phyloP scores from a whole-genome alignment of 1,140 invertebrate species.

The Drosophila mauritiana region DNA sequence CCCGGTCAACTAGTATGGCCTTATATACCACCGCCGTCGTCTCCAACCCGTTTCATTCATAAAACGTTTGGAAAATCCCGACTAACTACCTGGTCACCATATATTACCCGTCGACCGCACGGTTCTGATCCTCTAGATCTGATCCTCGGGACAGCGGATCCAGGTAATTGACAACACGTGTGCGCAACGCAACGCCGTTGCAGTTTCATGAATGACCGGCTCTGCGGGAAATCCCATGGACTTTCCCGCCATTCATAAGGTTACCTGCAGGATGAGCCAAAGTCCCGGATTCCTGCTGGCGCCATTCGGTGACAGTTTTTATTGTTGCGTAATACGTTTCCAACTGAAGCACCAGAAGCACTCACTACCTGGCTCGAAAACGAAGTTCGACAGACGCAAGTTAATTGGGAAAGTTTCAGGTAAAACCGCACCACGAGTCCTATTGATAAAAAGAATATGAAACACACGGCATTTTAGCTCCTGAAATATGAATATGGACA shows the following conservation, averaged over 20 bases:
- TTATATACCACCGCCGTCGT: slow-evolving; percentile 40
- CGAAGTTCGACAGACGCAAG: slow-evolving; percentile 6
- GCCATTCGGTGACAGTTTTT: slow-evolving; percentile 57
- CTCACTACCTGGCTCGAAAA: background rate
- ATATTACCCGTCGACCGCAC: background rate
- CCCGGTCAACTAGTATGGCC: background rate
- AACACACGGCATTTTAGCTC: background rate
- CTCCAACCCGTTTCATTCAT: slow-evolving; percentile 49
- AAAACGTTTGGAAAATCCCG: slow-evolving; percentile 36
- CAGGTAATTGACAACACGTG: slow-evolving; percentile 73
- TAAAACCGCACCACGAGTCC: slow-evolving; percentile 16
- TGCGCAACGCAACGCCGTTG: slow-evolving; percentile 25
- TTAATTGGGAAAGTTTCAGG: slow-evolving; percentile 26
- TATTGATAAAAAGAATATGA: slow-evolving; percentile 9
- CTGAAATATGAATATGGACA: no score
- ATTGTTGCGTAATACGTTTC: slow-evolving; percentile 63
- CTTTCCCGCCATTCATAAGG: slow-evolving; percentile 60
- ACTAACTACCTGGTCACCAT: slow-evolving; percentile 25
- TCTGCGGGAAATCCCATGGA: slow-evolving; percentile 65
- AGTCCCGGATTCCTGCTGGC: slow-evolving; percentile 1
- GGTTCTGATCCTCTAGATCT: background rate
- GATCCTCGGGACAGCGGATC: background rate
- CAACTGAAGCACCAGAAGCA: no score
- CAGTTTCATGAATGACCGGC: slow-evolving; percentile 61
- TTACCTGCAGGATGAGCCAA: slow-evolving; percentile 23